A percentile compares a stretch with the other conserved stretches of the same genome.
Conservation (phyloP, 1,140 invertebrate species). For the Sitodiplosis mosellana region DNA sequence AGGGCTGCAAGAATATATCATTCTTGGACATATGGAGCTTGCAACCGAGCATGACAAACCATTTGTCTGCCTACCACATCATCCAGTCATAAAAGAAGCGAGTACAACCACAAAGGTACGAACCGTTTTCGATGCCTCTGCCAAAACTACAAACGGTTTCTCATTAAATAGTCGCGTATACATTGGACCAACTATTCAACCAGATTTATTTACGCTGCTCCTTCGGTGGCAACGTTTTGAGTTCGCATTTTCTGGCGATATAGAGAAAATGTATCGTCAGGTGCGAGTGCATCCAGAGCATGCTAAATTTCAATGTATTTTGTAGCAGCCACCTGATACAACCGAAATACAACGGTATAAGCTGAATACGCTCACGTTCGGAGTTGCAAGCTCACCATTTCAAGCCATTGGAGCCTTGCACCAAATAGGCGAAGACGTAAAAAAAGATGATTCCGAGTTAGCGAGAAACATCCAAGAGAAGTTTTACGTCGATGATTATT, state of each 20-base stretch:
- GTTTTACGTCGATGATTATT: not conserved
- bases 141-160: conserved; percentile 10
- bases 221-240: conserved; percentile 11
- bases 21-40: conserved; percentile 13
- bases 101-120: too few species aligned
- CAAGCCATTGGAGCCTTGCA: not conserved
- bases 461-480: not conserved
- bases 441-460: not conserved
- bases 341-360: not conserved
- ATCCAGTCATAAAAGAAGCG: not conserved
- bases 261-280: not conserved
- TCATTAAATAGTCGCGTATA: conserved; percentile 20
- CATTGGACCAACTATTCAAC: conserved; percentile 20
- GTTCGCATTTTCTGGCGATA: not conserved
- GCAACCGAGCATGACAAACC: not conserved
- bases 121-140: too few species aligned
- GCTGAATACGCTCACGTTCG: conserved; percentile 8
- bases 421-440: not conserved
- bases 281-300: not conserved
- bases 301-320: not conserved
- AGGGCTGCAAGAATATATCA: conserved; percentile 15
- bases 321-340: conserved; percentile 8
- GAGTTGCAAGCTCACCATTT: conserved; percentile 6
- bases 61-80: not conserved
- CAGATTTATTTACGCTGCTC: conserved; percentile 22